phyloP scores from a whole-genome alignment of 2,797 vertebrate species.

The Potorous gilbertii region DNA sequence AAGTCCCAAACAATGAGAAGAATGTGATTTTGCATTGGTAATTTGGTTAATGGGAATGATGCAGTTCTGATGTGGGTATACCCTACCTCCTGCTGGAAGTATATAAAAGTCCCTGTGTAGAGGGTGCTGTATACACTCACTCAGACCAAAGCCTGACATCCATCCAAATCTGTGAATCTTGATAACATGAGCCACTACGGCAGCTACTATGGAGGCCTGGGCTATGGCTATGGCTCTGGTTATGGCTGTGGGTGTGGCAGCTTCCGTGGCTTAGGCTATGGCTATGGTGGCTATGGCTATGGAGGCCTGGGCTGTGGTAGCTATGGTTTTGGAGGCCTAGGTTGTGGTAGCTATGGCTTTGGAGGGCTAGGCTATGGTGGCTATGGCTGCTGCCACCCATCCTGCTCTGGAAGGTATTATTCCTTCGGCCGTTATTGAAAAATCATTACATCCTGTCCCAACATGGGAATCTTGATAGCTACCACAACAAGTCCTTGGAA shows the following conservation, averaged over 20 bases:
- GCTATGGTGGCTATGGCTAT: background rate
- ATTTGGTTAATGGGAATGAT: background rate
- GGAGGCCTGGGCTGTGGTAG: background rate
- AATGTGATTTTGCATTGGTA: background rate
- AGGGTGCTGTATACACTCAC: background rate
- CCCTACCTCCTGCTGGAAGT: background rate
- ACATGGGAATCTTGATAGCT: too few species aligned
- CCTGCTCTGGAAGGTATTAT: background rate
- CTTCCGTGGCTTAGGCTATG: too few species aligned
- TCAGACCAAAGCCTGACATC: background rate
- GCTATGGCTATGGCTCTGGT: background rate
- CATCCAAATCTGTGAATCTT: background rate
- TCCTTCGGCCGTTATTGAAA: constrained; percentile 52
- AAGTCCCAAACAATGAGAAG: background rate
- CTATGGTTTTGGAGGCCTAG: background rate
- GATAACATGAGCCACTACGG: constrained; percentile 31
- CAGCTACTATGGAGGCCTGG: background rate
- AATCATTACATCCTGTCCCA: accelerated
- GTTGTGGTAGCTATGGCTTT: too few species aligned
- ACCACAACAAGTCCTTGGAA: background rate
- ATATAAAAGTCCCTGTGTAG: constrained; percentile 34
- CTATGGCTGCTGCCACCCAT: too few species aligned
- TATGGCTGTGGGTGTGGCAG: background rate
- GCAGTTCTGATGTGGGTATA: background rate
- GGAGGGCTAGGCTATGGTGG: too few species aligned